These are phyloP conservation scores for Drosophila mettleri DNA, from an alignment of 2,888 invertebrate species.

Conservation along the genomic window DNA sequence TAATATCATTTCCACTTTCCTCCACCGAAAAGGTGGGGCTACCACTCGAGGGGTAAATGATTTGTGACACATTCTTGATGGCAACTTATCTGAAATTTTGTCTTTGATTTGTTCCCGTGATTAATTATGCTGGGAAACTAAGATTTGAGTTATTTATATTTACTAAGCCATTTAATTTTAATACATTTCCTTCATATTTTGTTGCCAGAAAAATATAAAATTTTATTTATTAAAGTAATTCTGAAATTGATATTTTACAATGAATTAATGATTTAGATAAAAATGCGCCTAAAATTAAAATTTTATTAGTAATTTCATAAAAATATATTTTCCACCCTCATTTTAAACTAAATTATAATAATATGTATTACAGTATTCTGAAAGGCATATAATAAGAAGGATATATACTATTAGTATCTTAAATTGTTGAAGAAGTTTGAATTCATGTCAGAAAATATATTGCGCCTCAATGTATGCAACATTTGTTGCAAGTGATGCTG, in stretches of 20 bases:
- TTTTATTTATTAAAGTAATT: neutral
- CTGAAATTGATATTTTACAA: neutral
- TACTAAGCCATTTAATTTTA: neutral
- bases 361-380: too few species aligned
- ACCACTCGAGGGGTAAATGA: conserved; percentile 63
- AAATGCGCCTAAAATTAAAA: too few species aligned
- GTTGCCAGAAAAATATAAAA: neutral
- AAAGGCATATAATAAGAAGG: too few species aligned
- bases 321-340: too few species aligned
- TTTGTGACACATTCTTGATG: conserved; percentile 79
- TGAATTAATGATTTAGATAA: neutral
- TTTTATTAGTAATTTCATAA: too few species aligned
- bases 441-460: neutral
- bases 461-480: conserved; percentile 11
- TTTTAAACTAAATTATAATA: too few species aligned
- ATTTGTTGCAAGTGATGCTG: neutral
- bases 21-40: conserved; percentile 23
- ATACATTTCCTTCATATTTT: too few species aligned
- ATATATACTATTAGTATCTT: too few species aligned
- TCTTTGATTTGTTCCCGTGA: conserved; percentile 27
- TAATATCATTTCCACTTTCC: conserved; percentile 73
- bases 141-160: conserved; percentile 7
- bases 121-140: conserved; percentile 71
- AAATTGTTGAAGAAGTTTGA: too few species aligned
- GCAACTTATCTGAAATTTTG: conserved; percentile 29